phyloP scores from a whole-genome alignment of 2,888 invertebrate species.

The Merodon equestris region DNA sequence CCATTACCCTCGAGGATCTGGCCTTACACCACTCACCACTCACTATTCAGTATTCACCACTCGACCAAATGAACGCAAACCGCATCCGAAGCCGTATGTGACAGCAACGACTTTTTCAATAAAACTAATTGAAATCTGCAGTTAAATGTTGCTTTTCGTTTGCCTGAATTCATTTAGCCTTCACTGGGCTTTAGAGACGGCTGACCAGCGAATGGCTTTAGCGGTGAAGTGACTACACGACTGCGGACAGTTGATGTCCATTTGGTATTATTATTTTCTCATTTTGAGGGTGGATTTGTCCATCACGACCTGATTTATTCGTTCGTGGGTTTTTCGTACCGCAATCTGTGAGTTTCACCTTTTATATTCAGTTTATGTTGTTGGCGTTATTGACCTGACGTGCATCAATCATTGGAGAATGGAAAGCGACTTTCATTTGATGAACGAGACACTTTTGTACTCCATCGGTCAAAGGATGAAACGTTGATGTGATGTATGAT shows the following conservation, averaged over 20 bases:
- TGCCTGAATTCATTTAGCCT: conserved; percentile 46
- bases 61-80: conserved; percentile 3
- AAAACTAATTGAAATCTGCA: conserved; percentile 67
- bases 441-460: conserved; percentile 30
- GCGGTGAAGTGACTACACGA: no score
- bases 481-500: conserved; percentile 30
- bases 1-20: not conserved
- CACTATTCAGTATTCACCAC: conserved; percentile 5
- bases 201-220: no score
- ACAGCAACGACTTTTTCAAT: conserved; percentile 42
- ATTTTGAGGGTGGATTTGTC: conserved; percentile 37
- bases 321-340: conserved; percentile 4
- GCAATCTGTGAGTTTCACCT: conserved; percentile 11
- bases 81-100: no score
- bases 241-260: conserved; percentile 42
- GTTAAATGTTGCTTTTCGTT: conserved; percentile 52
- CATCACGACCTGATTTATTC: not conserved
- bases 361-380: conserved; percentile 4
- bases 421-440: conserved; percentile 57
- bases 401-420: conserved; percentile 27
- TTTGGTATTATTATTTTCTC: conserved; percentile 59
- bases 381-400: conserved; percentile 21
- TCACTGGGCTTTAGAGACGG: no score
- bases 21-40: no score
- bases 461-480: conserved; percentile 2